Base-by-base conservation (phyloP, 2,888 invertebrate genomes). In the Cephus nigrinus region DNA sequence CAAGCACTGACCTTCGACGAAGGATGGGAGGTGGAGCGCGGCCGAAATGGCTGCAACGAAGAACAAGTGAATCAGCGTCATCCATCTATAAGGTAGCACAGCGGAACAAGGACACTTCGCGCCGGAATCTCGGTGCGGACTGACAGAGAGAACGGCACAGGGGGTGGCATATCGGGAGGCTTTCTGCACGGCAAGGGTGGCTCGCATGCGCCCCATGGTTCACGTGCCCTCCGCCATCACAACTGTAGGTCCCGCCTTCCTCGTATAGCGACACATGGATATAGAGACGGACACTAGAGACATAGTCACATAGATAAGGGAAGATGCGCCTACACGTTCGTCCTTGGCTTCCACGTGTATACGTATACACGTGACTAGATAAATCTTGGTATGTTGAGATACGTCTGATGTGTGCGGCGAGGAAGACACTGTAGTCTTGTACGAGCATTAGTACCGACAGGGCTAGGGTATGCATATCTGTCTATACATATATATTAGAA, bases 31-130 rank as follows among this genome's bases (percentile, higher is more conserved):
- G 81, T 86, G 80, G 68, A 82, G 78, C 79, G 84, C 86, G 85
- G 88, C 85, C 85, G 85, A 84, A 86, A 88, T 84, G 84, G 86
- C 85, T 82, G 84, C 86, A 77, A 89, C 86, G 78, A 78, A 33
- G 78, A 75, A 31, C 84, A 82, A 80, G 86, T 88, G 88, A 85
- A 87, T 89, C 89, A 86, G 90, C 90, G 89, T 90, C 90, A 90
- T 90, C 90, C 90, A 90, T 90, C 90, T 89, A 90, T 85, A 86
- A 89, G 84, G 89, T 86, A 85, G 85, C 87, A 89, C 88, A 88
- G 83, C 88, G 84, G 88, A 84, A 88, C 85, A 85, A 86, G 84
- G 84, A 89, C 84, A 87, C 88, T 86, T 87, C 89, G 88, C 89
- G 86, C 88, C 89, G 89, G 89, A 86, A 88, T 87, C 89, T 90